Percentiles rank a stretch among this genome's conserved stretches.
These are phyloP conservation scores for Formicarius rufipectus DNA, from an alignment of 2,113 vertebrate genomes.

Conservation along the genomic window DNA sequence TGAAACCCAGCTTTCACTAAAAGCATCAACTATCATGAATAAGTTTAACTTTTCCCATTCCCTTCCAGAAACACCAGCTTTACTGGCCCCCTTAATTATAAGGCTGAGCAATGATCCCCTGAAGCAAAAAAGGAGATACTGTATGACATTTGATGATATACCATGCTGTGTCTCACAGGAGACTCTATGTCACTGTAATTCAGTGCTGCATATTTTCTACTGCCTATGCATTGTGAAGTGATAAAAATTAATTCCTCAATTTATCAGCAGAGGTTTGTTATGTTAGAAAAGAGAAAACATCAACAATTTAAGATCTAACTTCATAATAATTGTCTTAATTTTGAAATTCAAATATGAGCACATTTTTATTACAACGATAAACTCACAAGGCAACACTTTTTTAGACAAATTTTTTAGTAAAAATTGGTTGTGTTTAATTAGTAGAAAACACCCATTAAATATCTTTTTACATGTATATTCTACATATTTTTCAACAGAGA, in stretches of 20 bases:
- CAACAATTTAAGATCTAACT: not conserved
- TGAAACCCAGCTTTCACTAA: not conserved
- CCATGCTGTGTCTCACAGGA: not conserved
- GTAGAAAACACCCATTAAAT: not conserved
- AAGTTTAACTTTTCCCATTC: slow-evolving; percentile 5
- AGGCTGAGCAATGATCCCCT: not conserved
- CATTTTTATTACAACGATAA: not conserved
- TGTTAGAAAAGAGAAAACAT: not conserved
- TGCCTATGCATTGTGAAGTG: not conserved
- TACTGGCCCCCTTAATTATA: not conserved
- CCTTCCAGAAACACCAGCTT: not conserved
- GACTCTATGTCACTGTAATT: not conserved
- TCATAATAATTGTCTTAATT: not conserved
- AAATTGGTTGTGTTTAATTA: not conserved
- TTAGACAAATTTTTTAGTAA: not conserved
- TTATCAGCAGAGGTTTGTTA: not conserved
- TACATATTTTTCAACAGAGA: not conserved
- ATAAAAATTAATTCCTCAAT: not conserved
- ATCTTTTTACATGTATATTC: not conserved
- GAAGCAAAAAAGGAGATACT: slow-evolving; percentile 2
- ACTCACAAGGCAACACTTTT: not conserved
- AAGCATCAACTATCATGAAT: not conserved
- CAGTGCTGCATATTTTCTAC: not conserved
- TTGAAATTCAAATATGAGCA: not conserved
- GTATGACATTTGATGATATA: slow-evolving; percentile 5